These are phyloP conservation scores for Laspeyria flexula DNA, from an alignment of 2,888 invertebrate species.

Conservation along the genomic window DNA sequence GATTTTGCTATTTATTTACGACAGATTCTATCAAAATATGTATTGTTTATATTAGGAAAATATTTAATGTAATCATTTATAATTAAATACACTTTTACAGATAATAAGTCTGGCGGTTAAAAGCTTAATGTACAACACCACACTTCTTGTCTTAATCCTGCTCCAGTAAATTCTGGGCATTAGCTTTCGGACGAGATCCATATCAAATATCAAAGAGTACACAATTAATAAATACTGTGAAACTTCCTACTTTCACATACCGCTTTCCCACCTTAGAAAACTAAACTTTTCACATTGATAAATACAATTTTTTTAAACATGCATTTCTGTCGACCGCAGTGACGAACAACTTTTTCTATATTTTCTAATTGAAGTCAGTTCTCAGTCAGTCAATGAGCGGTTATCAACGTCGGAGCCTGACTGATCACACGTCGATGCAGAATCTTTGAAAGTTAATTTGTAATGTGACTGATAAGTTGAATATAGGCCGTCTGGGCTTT, in stretches of 20 bases:
- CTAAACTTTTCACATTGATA: slow-evolving; percentile 9
- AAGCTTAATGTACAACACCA: no score
- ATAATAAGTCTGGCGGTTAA: no score
- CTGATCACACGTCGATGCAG: slow-evolving; percentile 44
- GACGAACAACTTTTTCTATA: slow-evolving; percentile 33
- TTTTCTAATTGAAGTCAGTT: slow-evolving; percentile 28
- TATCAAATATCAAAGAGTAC: not conserved
- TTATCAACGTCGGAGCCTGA: slow-evolving; percentile 41
- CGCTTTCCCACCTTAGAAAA: slow-evolving; percentile 4
- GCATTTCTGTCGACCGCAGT: slow-evolving; percentile 1
- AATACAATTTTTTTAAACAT: slow-evolving; percentile 8
- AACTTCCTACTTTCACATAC: slow-evolving; percentile 6
- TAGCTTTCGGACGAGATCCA: not conserved
- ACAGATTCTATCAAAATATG: no score
- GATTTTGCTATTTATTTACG: no score
- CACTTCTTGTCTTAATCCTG: no score
- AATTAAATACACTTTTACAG: no score
- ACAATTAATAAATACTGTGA: not conserved
- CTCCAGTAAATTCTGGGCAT: no score
- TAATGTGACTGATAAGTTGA: slow-evolving; percentile 50
- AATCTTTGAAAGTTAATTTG: slow-evolving; percentile 65
- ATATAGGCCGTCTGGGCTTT: slow-evolving; percentile 64
- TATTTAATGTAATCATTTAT: no score
- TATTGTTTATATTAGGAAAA: no score
- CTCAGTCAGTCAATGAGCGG: slow-evolving; percentile 34